phyloP scores from a whole-genome alignment of 2,113 vertebrate genomes.

The human (Homo sapiens) region GRCh38 chr1:174514501-174515000 shows the following conservation, averaged over 20 bases:
- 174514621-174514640: too few species aligned
- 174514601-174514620: neutral
- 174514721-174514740: neutral
- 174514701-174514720: constrained; percentile 51
- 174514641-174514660: neutral
- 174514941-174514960: constrained; percentile 15
- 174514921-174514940: neutral
- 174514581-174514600: neutral
- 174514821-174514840: neutral
- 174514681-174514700: constrained; percentile 11
- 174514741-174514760: constrained; percentile 53
- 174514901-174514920: neutral
- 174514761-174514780: constrained; percentile 66
- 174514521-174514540: neutral
- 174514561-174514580: neutral
- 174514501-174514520: neutral
- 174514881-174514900: neutral
- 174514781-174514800: constrained; percentile 33
- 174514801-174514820: constrained; percentile 39
- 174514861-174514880: neutral
- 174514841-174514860: neutral
- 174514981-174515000: constrained; percentile 5
- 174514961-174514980: neutral
- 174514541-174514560: neutral
- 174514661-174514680: neutral